Conservation (phyloP, 2,113 vertebrate species). For the Plestiodon gilberti region DNA sequence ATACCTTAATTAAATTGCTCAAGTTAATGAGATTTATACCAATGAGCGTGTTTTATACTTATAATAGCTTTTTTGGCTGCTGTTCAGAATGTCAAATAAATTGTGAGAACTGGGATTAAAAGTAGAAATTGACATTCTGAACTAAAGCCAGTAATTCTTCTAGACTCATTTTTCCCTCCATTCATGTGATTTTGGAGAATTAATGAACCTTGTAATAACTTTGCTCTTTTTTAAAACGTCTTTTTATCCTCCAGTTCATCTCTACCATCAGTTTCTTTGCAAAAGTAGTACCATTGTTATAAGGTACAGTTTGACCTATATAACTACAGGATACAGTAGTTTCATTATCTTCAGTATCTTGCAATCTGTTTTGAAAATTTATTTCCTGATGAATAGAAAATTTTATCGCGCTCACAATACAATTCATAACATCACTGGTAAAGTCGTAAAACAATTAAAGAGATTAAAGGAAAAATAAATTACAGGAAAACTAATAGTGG, state of each 20-base stretch:
- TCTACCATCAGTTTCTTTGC: constrained; percentile 69
- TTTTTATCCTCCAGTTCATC: constrained; percentile 72
- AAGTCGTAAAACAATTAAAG: background rate
- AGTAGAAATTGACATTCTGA: constrained; percentile 80
- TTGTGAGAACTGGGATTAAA: constrained; percentile 85
- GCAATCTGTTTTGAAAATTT: background rate
- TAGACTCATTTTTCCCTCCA: constrained; percentile 65
- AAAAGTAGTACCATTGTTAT: constrained; percentile 62
- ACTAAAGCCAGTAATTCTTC: constrained; percentile 68
- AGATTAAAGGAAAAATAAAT: background rate
- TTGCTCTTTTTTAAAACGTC: constrained; percentile 69
- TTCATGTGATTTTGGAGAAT: constrained; percentile 79
- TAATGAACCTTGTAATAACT: constrained; percentile 76
- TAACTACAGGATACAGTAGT: constrained; percentile 26
- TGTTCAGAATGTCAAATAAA: constrained; percentile 94
- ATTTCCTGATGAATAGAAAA: constrained; percentile 4
- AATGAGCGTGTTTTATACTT: constrained; percentile 97
- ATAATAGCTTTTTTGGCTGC: constrained; percentile 99
- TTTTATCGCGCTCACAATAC: too few relatives aligned
- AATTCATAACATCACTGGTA: background rate
- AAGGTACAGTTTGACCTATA: constrained; percentile 47
- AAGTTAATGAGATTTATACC: constrained; percentile 97
- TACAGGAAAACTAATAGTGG: background rate
- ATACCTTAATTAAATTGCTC: constrained; percentile 99
- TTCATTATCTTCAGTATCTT: background rate